Evolutionary conservation across 2,888 invertebrate species (phyloP).

Genomic region (Nycteola revayana): DNA sequence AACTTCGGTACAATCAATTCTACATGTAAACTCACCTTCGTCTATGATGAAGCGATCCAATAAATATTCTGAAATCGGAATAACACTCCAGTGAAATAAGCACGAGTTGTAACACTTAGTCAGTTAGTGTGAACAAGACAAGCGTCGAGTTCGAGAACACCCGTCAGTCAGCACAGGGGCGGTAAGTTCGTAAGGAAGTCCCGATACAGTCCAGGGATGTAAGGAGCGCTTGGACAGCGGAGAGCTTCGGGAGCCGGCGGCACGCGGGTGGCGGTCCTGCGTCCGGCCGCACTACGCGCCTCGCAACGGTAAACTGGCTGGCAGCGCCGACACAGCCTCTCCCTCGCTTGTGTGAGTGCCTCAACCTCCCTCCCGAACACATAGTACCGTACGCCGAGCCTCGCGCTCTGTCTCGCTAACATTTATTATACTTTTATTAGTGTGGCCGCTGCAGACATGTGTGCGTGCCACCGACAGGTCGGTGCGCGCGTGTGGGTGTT

Average conservation of each 20-base stretch:
- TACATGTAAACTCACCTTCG: constrained; percentile 54
- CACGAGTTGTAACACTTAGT: constrained; percentile 76
- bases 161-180: constrained; percentile 47
- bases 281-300: constrained; percentile 81
- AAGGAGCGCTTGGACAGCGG: constrained; percentile 37
- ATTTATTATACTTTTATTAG: constrained; percentile 75
- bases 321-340: constrained; percentile 75
- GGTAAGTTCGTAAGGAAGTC: constrained; percentile 37
- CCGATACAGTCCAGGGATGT: constrained; percentile 49
- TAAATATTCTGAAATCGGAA: constrained; percentile 71
- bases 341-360: constrained; percentile 76
- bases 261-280: constrained; percentile 73
- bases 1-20: too few relatives aligned
- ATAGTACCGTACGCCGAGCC: constrained; percentile 80
- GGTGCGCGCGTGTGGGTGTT: constrained; percentile 66
- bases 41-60: constrained; percentile 68
- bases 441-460: constrained; percentile 55
- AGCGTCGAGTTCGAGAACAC: constrained; percentile 51
- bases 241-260: constrained; percentile 66
- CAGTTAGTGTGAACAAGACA: constrained; percentile 55
- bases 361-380: constrained; percentile 79
- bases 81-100: constrained; percentile 74
- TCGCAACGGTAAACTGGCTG: constrained; percentile 81
- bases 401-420: constrained; percentile 75
- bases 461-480: constrained; percentile 51